A percentile compares a stretch with the other conserved stretches of the same genome.
phyloP scores from a whole-genome alignment of 2,113 vertebrate species.

The Oenanthe melanoleuca region DNA sequence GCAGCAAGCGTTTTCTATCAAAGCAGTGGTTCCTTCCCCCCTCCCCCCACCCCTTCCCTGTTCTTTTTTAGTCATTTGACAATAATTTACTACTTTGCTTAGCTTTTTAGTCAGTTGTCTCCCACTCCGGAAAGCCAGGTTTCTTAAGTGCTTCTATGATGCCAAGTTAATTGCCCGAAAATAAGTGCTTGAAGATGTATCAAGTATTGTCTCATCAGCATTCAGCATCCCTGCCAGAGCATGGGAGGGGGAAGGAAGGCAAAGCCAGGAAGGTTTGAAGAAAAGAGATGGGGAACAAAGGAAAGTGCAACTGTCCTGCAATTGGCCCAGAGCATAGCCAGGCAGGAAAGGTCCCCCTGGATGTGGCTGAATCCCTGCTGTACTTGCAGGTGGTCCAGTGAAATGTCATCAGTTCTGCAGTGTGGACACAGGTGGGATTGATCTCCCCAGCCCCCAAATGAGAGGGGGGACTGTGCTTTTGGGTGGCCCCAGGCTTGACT shows the following conservation, averaged over 20 bases:
- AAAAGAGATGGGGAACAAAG: neutral
- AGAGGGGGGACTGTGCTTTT: neutral
- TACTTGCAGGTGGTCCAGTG: neutral
- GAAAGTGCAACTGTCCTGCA: neutral
- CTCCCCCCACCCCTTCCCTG: neutral
- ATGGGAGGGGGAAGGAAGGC: neutral
- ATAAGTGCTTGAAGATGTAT: constrained; percentile 65
- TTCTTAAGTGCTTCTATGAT: constrained; percentile 67
- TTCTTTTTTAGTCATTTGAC: constrained; percentile 44
- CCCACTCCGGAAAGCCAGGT: constrained; percentile 47
- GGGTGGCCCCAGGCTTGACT: neutral
- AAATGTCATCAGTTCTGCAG: neutral
- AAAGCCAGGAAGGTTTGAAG: neutral
- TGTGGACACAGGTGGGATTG: neutral
- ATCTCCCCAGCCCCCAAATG: neutral
- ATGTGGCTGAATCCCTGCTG: neutral
- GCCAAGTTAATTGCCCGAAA: constrained; percentile 68
- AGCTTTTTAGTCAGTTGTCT: constrained; percentile 57
- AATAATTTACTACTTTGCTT: constrained; percentile 57
- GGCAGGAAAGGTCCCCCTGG: neutral
- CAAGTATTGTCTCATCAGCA: constrained; percentile 67
- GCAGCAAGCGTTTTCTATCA: neutral
- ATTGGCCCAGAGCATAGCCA: neutral
- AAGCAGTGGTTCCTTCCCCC: neutral
- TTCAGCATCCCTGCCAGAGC: constrained; percentile 39